These are phyloP conservation scores for Chymomyza procnemis DNA, from an alignment of 2,888 invertebrate genomes.

Conservation along the genomic window DNA sequence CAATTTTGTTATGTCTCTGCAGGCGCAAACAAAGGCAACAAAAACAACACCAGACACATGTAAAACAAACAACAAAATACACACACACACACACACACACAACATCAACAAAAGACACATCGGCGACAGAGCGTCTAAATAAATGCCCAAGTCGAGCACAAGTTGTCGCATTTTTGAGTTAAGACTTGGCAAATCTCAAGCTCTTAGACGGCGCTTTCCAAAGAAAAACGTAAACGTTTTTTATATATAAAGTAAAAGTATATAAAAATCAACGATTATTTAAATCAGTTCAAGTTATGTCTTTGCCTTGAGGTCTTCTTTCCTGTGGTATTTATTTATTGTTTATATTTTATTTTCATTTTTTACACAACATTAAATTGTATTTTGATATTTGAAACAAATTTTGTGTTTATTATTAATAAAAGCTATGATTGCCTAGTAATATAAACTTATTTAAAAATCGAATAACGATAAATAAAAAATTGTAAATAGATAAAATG, in stretches of 20 bases:
- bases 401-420: neutral
- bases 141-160: conserved; percentile 63
- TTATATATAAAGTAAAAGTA: neutral
- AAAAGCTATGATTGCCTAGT: neutral
- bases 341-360: neutral
- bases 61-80: neutral
- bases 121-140: conserved; percentile 39
- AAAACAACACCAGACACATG: neutral
- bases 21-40: conserved; percentile 1
- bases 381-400: conserved; percentile 1
- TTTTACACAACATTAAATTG: neutral
- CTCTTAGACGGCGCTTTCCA: conserved; percentile 26
- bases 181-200: conserved; percentile 43
- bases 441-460: neutral
- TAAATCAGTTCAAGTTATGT: conserved; percentile 29
- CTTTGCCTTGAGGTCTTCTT: neutral
- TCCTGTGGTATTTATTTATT: neutral
- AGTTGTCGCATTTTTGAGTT: conserved; percentile 58
- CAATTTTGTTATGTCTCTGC: conserved; percentile 32
- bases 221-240: neutral
- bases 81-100: conserved; percentile 12
- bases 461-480: neutral
- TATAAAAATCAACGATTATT: conserved; percentile 61
- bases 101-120: conserved; percentile 13
- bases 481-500: too few species aligned